Evolutionary conservation across 1,140 invertebrate species (phyloP).

Genomic region (Procambarus clarkii): DNA sequence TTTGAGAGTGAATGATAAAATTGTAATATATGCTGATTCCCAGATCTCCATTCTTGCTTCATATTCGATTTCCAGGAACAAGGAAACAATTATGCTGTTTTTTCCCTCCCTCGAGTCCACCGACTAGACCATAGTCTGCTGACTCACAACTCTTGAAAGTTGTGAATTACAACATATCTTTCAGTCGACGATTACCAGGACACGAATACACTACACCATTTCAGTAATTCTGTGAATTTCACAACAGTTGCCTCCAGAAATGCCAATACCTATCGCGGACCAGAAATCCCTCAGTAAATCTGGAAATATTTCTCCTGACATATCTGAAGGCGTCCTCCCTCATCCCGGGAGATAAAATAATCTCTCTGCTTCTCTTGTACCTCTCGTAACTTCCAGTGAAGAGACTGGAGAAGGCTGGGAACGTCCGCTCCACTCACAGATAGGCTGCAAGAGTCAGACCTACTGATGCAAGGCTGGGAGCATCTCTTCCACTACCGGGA

Average conservation of each 20-base stretch:
- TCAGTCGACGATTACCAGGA: background rate
- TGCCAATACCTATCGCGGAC: background rate
- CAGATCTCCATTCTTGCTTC: no score
- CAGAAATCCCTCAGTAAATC: background rate
- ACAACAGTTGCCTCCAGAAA: background rate
- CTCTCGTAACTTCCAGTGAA: background rate
- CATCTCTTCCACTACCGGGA: no score
- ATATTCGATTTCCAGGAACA: no score
- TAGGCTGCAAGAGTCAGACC: background rate
- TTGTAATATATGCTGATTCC: no score
- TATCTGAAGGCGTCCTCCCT: background rate
- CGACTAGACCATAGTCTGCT: no score
- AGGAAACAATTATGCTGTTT: no score
- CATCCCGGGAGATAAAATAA: background rate
- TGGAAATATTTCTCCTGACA: background rate
- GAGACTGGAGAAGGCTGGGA: background rate
- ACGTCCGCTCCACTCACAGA: background rate
- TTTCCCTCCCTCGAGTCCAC: no score
- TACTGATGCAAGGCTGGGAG: background rate
- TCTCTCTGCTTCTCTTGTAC: background rate
- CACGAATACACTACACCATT: no score
- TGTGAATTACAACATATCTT: no score
- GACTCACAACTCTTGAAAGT: no score
- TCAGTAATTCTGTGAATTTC: background rate
- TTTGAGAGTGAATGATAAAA: no score